Base-by-base conservation (phyloP, 2,888 invertebrate species). In the Pseudococcus viburni region DNA sequence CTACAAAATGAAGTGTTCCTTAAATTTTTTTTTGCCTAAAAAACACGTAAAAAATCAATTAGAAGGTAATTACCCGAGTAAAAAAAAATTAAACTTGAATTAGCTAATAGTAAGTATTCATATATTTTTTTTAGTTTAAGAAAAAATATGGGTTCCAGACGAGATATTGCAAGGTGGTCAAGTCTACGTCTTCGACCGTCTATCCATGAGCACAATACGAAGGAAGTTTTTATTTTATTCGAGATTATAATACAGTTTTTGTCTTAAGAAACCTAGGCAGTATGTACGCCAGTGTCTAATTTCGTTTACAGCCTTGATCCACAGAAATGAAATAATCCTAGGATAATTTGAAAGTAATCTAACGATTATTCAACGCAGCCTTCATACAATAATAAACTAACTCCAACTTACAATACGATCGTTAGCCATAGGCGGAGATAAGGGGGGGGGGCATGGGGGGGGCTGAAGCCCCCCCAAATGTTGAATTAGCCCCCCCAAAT, bases 221-320 rank as follows among this genome's bases (percentile, higher is more conserved):
- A 64, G 64, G 22, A 19, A 12, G 1, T 33, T 33, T 33, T 33
- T 3, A 33, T 33, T 73, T 73, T 73, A 73, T 26, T 33, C 33
- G 33, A 26, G 68, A 33, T 73, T 33, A 33, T 73, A n/a, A 12
- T 7, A 22, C 12, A 15, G 26, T 73, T 33, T 73, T 73, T 11
- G 26, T 73, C 19, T 19, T 33, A 6, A 73, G 15, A n/a, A 73
- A 73, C 7, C 11, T 17, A 26, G 11, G 33, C 12, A 68, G 68
- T 26, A 33, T 33, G 15, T 26, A 33, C 15, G 33, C 26, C 6
- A 73, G 68, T 73, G 68, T 73, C 68, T 73, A 73, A 26, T 73
- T 73, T 73, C 68, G 26, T 73, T 73, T 73, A 26, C 68, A 73
- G 12, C 68, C 68, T 73, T 73, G 68, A 73, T 73, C 12, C 68